phyloP scores from a whole-genome alignment of 2,113 vertebrate species.

The Callaeas wilsoni region DNA sequence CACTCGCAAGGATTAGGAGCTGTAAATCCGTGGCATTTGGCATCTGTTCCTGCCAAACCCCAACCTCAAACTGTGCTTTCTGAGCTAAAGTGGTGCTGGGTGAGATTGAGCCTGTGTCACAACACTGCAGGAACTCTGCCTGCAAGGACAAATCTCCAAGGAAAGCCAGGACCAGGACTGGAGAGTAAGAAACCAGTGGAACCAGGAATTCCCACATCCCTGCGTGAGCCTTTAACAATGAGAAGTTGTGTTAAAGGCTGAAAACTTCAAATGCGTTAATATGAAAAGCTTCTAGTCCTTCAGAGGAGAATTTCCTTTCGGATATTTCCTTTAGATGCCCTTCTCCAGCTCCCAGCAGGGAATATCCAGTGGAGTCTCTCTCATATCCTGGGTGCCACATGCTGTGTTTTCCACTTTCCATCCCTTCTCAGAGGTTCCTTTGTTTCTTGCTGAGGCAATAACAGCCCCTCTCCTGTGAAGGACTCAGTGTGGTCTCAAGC shows the following conservation, averaged over 20 bases:
- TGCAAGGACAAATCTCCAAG: neutral
- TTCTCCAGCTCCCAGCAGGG: neutral
- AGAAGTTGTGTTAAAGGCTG: neutral
- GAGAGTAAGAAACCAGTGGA: neutral
- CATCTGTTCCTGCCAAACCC: neutral
- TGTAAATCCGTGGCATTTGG: neutral
- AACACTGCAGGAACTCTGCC: neutral
- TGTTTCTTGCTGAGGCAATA: neutral
- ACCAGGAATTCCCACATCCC: neutral
- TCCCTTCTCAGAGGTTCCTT: rapidly evolving
- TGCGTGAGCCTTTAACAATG: neutral
- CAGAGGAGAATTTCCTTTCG: neutral
- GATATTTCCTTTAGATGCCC: neutral
- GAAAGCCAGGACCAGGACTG: neutral
- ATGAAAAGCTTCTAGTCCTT: neutral
- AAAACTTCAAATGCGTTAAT: neutral
- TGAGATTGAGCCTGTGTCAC: neutral
- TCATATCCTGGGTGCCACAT: neutral
- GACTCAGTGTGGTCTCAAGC: neutral
- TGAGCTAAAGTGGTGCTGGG: rapidly evolving
- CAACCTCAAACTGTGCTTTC: neutral
- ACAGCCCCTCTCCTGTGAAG: neutral
- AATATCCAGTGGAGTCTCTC: neutral
- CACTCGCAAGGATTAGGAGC: neutral
- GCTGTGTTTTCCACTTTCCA: neutral